phyloP scores from a whole-genome alignment of 2,113 vertebrate species.

The Tamias sibiricus region DNA sequence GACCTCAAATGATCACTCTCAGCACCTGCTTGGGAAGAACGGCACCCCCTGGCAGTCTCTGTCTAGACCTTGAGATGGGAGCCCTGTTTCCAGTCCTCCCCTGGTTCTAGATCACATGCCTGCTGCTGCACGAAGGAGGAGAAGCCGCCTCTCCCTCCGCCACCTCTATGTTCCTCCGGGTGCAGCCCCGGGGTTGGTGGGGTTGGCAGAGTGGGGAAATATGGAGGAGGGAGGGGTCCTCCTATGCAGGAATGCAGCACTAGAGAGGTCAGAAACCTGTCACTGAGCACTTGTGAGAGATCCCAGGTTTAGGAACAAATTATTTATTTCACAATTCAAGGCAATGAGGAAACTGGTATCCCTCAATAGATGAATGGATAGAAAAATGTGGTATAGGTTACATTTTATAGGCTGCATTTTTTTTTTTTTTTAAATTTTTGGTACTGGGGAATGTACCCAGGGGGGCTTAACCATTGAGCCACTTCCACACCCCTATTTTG shows the following conservation, averaged over 20 bases:
- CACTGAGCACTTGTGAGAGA: background rate
- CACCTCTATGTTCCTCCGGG: accelerated
- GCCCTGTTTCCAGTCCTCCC: no score
- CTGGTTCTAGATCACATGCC: accelerated
- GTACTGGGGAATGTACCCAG: background rate
- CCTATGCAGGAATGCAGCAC: background rate
- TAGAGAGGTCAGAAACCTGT: background rate
- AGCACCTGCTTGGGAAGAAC: background rate
- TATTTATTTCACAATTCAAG: background rate
- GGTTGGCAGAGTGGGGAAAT: background rate
- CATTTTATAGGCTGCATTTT: background rate
- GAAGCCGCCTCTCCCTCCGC: background rate
- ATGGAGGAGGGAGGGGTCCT: background rate
- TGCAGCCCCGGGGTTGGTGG: background rate
- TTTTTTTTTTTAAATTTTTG: background rate
- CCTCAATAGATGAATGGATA: no score
- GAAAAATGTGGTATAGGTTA: no score
- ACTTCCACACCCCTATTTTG: no score
- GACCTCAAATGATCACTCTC: background rate
- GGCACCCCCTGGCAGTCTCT: background rate
- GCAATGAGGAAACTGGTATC: background rate
- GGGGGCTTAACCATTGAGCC: no score
- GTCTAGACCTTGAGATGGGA: background rate
- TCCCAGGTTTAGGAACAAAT: background rate
- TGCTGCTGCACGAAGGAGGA: accelerated